Evolutionary conservation across 2,113 vertebrate species (phyloP).

Genomic region (Aspiorhynchus laticeps): DNA sequence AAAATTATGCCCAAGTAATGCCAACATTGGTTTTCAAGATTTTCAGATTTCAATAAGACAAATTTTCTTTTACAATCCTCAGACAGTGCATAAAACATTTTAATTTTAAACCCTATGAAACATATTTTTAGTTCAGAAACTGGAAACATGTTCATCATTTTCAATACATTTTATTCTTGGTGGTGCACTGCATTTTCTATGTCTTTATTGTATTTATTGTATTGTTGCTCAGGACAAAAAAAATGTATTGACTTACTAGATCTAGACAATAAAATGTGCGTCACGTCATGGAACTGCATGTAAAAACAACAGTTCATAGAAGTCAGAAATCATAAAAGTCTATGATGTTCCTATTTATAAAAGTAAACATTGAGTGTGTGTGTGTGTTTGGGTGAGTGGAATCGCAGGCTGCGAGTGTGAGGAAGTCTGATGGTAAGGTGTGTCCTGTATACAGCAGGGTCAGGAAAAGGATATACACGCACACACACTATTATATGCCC

Average conservation of each 20-base stretch:
- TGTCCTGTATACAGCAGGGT: constrained; percentile 45
- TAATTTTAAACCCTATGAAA: not conserved
- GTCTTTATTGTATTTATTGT: not conserved
- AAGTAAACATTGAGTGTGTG: not conserved
- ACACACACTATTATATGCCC: constrained; percentile 20
- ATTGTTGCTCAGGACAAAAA: not conserved
- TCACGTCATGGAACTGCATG: not conserved
- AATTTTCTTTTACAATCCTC: not conserved
- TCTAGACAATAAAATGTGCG: not conserved
- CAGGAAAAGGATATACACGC: constrained; percentile 48
- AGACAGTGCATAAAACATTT: not conserved
- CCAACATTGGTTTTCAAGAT: not conserved
- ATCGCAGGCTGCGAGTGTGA: constrained; percentile 20
- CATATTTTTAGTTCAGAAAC: not conserved
- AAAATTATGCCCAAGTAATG: not conserved
- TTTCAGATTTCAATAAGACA: not conserved
- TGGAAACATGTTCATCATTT: not conserved
- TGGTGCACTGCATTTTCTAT: not conserved
- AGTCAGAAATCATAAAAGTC: not conserved
- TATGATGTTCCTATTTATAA: not conserved
- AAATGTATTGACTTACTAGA: not conserved
- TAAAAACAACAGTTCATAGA: not conserved
- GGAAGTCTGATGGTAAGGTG: constrained; percentile 43
- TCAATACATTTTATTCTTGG: not conserved
- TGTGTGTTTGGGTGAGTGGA: not conserved